A percentile compares a stretch with the other conserved stretches of the same genome.
Conservation (phyloP, 2,797 vertebrate species). For the Lacerta viridis region DNA sequence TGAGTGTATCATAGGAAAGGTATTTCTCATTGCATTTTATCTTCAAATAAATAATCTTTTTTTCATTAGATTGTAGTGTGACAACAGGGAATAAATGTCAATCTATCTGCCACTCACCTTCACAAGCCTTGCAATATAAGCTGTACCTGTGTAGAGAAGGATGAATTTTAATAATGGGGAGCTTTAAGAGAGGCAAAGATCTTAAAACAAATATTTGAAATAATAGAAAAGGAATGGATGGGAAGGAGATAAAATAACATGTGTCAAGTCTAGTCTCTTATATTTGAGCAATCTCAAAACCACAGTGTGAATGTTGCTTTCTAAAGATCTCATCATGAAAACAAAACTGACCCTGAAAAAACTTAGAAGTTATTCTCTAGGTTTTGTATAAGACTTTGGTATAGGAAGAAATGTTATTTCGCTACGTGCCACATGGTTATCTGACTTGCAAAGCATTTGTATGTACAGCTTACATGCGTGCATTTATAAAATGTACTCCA, state of each 20-base stretch:
- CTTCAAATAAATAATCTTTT: constrained; percentile 6
- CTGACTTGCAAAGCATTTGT: background rate
- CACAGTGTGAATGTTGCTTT: background rate
- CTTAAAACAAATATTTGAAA: background rate
- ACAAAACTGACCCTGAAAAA: background rate
- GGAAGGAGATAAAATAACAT: constrained; percentile 5
- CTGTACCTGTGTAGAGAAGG: background rate
- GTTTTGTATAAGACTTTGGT: background rate
- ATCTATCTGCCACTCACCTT: constrained; percentile 37
- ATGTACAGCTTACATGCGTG: background rate
- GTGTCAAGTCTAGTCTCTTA: background rate
- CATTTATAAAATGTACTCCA: background rate
- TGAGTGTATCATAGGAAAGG: background rate
- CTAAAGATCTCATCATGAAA: background rate
- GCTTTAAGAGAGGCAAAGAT: constrained; percentile 15
- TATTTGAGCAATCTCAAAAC: constrained; percentile 15
- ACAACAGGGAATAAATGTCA: constrained; percentile 22
- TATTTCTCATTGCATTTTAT: background rate
- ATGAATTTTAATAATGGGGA: constrained; percentile 23
- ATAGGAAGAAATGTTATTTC: background rate
- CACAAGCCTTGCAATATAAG: background rate
- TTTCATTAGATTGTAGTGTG: constrained; percentile 38
- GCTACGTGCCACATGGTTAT: background rate
- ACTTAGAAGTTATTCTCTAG: background rate
- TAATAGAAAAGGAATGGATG: background rate